Evolutionary conservation across 2,113 vertebrate species (phyloP), one percentile per base, ranked within the genome.

Genomic region (Suricata suricatta): DNA sequence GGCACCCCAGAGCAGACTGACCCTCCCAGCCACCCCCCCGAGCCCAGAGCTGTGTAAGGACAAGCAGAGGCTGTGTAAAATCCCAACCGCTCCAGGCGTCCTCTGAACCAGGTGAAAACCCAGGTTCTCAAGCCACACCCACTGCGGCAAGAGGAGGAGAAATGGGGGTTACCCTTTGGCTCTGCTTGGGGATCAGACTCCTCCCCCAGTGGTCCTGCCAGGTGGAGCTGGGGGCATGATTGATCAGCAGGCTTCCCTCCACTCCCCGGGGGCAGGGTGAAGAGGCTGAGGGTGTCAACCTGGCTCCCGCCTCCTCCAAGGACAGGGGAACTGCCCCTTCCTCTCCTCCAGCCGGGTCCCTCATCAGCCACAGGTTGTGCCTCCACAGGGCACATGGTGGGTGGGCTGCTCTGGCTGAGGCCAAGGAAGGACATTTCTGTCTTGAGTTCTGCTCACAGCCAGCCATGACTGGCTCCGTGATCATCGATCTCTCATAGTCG

Each of bases 51-150:
- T 68, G 19, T 47, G 10, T 47, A 60, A 66, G 44, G 12, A 71
- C 29, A 47, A 60, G 5, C 29, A 33, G 27, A 31, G 52, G 25
- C 66, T 7, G 27, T 9, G 52, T 25, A n/a, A 90, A 85, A 66
- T 27, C 79, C 23, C 50, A 17, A 23, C 10, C 0, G 54, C 83
- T 77, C 27, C 29, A 60, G 82, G 85, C 85, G 38, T 41, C 89
- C 74, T 77, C 60, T 21, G 50, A 96, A 87, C 71, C 84, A 81
- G 47, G 31, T 54, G 35, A 81, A 93, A 97, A 92, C 23, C 4
- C 3, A 81, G 90, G 47, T 88, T 88, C 88, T 96, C 85, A 88
- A 93, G 47, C 84, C 71, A 92, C 83, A 71, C 90, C 79, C 74
- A 52, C 9, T 2, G 64, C 66, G 57, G 81, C 44, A 47, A 35